Percentiles rank a stretch among this genome's conserved stretches.
Evolutionary conservation across 2,797 vertebrate species (phyloP).

Genomic region (Centroberyx gerrardi): DNA sequence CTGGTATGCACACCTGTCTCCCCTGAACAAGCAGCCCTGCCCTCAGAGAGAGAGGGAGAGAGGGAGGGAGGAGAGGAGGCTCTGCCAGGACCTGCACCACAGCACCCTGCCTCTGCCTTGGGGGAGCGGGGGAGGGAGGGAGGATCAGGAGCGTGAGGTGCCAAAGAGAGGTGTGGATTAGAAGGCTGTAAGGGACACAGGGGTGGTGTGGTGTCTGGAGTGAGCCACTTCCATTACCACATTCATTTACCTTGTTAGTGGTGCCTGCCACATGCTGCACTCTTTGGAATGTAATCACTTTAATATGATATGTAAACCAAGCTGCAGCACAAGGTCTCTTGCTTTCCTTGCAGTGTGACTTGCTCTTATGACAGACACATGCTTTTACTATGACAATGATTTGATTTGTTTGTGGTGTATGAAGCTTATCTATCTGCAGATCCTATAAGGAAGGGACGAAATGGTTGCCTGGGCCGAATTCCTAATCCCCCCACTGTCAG

Average conservation of each 20-base stretch:
- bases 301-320: background rate
- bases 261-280: background rate
- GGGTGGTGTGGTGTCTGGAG: constrained; percentile 71
- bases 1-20: constrained; percentile 88
- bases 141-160: constrained; percentile 50
- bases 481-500: constrained; percentile 15
- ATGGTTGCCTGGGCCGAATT: background rate
- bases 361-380: background rate
- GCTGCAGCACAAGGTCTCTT: background rate
- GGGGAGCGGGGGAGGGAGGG: constrained; percentile 46
- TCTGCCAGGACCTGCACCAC: constrained; percentile 83
- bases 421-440: background rate
- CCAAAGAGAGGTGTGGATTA: constrained; percentile 70
- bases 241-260: constrained; percentile 10
- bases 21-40: constrained; percentile 52
- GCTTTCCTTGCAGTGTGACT: background rate
- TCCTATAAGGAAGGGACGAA: background rate
- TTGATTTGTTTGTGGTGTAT: background rate
- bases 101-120: constrained; percentile 75
- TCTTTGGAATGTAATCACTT: background rate
- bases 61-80: constrained; percentile 48
- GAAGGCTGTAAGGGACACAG: constrained; percentile 79
- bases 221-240: constrained; percentile 43
- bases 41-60: constrained; percentile 45
- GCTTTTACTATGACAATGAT: background rate